phyloP scores from a whole-genome alignment of 2,113 vertebrate genomes.

The Odocoileus virginianus region DNA sequence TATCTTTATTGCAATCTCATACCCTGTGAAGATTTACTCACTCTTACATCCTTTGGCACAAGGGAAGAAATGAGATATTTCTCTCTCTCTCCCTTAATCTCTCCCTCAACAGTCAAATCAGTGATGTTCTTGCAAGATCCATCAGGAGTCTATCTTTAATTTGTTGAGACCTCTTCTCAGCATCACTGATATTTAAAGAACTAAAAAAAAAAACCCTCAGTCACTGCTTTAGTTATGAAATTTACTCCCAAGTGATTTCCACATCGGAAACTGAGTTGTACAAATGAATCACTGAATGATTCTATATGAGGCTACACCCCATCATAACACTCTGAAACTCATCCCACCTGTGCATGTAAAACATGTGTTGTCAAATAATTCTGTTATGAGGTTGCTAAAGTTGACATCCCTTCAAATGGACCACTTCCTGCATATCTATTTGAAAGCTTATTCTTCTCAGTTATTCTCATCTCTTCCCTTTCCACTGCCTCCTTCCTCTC shows the following conservation, averaged over 20 bases:
- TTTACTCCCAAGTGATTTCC: conserved; percentile 18
- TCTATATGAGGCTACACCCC: background rate
- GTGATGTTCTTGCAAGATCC: background rate
- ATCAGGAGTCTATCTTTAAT: conserved; percentile 1
- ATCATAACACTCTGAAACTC: background rate
- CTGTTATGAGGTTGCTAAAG: background rate
- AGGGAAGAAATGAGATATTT: conserved; percentile 18
- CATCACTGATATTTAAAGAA: conserved; percentile 38
- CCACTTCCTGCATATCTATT: background rate
- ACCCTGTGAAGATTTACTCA: conserved; percentile 71
- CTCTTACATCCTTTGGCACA: conserved; percentile 56
- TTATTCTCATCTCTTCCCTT: background rate
- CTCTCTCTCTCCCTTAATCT: background rate
- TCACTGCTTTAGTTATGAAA: background rate
- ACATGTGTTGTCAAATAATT: background rate
- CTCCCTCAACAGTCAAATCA: background rate
- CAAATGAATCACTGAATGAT: conserved; percentile 8
- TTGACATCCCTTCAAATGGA: background rate
- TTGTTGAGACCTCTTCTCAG: background rate
- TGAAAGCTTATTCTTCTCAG: background rate
- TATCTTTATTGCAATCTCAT: conserved; percentile 70
- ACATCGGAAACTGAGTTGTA: background rate
- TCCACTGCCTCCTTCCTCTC: background rate
- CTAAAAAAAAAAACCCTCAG: background rate
- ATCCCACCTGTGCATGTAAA: conserved; percentile 31